Conservation (phyloP, 2,888 invertebrate genomes). For the Drosophila sordidapex region DNA sequence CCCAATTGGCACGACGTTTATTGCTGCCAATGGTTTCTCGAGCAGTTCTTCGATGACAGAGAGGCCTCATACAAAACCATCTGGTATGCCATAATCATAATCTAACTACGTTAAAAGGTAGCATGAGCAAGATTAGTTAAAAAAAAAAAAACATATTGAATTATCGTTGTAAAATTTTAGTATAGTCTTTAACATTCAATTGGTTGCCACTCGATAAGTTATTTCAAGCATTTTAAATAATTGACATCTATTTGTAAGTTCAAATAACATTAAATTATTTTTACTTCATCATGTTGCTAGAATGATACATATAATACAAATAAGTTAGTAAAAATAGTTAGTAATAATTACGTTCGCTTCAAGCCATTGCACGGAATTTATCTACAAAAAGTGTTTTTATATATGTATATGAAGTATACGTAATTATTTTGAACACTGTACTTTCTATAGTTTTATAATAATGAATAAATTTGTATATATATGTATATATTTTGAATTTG, state of each 20-base stretch:
- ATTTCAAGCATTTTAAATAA: neutral
- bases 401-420: neutral
- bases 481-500: neutral
- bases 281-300: neutral
- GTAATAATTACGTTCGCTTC: neutral
- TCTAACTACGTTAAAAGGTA: neutral
- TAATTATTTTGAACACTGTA: neutral
- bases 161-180: too few species aligned
- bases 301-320: neutral
- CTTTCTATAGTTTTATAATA: neutral
- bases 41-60: neutral
- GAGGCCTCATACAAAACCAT: constrained; percentile 15
- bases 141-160: too few species aligned
- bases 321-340: neutral
- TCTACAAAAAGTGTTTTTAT: neutral
- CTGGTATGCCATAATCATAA: constrained; percentile 24
- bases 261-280: neutral
- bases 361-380: neutral
- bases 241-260: neutral
- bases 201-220: neutral
- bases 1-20: constrained; percentile 12
- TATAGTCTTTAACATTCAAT: neutral
- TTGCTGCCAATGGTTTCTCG: constrained; percentile 23
- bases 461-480: neutral
- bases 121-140: neutral